Base-by-base conservation (phyloP, 53 echinoderm and acorn worm genomes). In the Holothuria leucospilota region DNA sequence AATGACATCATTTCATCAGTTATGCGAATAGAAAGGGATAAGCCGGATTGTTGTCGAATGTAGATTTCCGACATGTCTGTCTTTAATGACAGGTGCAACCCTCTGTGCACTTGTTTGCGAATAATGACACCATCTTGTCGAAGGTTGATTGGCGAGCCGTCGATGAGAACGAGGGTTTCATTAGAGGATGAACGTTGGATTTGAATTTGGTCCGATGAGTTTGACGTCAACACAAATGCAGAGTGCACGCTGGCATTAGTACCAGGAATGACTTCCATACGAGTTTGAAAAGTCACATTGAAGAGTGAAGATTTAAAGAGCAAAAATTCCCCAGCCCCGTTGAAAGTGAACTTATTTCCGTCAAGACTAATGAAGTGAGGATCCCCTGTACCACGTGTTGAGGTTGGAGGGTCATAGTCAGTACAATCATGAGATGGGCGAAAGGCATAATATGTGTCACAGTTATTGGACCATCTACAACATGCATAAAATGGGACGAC, bases 261-360 rank as follows among this genome's bases (percentile, higher is more conserved):
- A 75, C 65, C 77, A 10, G 78, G 60, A 51, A 75, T 61, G 20
- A 63, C 58, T 74, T 91, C 92, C 92, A 91, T 91, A 20, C 92
- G 86, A 49, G 88, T 80, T 88, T 91, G 92, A 65, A 91, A 88
- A 18, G 78, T 78, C 15, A 91, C 28, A 70, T 88, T 88, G 51
- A 85, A 63, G 20, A 91, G 49, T 16, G 39, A n/a, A 1, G 92
- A 88, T 16, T 84, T 89, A 15, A 79, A 77, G 39, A 91, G 74
- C 63, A 88, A 85, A 75, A 91, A 91, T 69, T 91, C 92, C 15
- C 88, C 92, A 26, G 88, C 92, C 61, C 92, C 92, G 51, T 91
- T 91, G 61, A 91, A 91, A 14, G 92, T 91, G 29, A 88, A 88
- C 51, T 85, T 63, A 16, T 62, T 67, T 18, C 88, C 81, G 39